A percentile compares a stretch with the other conserved stretches of the same genome.
phyloP scores from a whole-genome alignment of 2,797 vertebrate species.

The Phalanger gymnotis region DNA sequence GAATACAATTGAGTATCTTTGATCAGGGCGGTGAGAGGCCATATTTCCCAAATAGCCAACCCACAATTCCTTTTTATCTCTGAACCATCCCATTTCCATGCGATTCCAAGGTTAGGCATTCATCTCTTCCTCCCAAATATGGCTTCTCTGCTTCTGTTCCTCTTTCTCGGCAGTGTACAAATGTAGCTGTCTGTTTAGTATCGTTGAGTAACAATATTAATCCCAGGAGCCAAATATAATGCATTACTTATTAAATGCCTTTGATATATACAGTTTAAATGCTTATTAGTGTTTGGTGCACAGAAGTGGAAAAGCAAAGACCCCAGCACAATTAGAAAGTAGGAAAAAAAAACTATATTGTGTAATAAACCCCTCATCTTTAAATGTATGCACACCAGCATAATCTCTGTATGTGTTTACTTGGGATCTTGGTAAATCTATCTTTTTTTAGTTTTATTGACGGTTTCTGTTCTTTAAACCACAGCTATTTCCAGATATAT shows the following conservation, averaged over 20 bases:
- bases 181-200: slow-evolving; percentile 61
- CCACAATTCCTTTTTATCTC: slow-evolving; percentile 53
- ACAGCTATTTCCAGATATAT: neutral
- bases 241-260: slow-evolving; percentile 67
- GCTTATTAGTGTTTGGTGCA: slow-evolving; percentile 54
- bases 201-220: slow-evolving; percentile 72
- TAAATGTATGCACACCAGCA: neutral
- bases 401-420: neutral
- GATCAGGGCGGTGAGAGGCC: slow-evolving; percentile 19
- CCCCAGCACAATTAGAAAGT: neutral
- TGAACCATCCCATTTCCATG: slow-evolving; percentile 49
- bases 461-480: neutral
- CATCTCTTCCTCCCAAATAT: slow-evolving; percentile 61
- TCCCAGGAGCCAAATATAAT: slow-evolving; percentile 63
- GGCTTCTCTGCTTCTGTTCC: slow-evolving; percentile 58
- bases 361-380: neutral
- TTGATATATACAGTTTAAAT: slow-evolving; percentile 21
- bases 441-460: neutral
- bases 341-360: slow-evolving; percentile 15
- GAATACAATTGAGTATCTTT: neutral
- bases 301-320: slow-evolving; percentile 45
- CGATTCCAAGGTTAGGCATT: slow-evolving; percentile 48
- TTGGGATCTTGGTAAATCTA: slow-evolving; percentile 12
- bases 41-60: slow-evolving; percentile 10
- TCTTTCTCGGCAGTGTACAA: slow-evolving; percentile 50